Evolutionary conservation across 2,797 vertebrate genomes (phyloP).

Genomic region (Anguilla marmorata): DNA sequence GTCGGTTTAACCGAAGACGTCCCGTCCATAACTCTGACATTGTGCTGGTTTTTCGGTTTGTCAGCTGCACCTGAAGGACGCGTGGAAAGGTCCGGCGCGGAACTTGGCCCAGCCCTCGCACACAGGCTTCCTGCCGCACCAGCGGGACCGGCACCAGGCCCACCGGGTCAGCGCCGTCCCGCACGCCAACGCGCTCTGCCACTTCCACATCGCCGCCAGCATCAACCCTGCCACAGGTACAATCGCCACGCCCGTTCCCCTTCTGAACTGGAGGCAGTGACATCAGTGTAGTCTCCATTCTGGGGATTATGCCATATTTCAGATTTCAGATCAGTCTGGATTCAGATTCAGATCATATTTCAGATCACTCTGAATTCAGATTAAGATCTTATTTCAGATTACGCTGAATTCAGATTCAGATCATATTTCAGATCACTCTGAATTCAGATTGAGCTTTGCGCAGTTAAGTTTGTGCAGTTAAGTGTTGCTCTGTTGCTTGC

Average conservation of each 20-base stretch:
- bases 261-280: background rate
- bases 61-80: conserved; percentile 81
- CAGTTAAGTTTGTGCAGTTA: too few relatives aligned
- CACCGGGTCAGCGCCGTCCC: conserved; percentile 74
- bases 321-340: background rate
- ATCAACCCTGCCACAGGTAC: conserved; percentile 98
- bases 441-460: too few relatives aligned
- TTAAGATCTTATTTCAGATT: too few relatives aligned
- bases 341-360: too few relatives aligned
- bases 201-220: conserved; percentile 98
- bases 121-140: conserved; percentile 81
- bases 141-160: conserved; percentile 81
- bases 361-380: too few relatives aligned
- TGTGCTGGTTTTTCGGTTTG: background rate
- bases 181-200: conserved; percentile 92
- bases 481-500: too few relatives aligned
- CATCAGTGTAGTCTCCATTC: too few relatives aligned
- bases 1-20: background rate
- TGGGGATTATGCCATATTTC: background rate
- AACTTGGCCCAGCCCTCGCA: conserved; percentile 78
- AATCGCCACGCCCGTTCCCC: background rate
- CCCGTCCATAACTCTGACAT: background rate
- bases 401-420: too few relatives aligned
- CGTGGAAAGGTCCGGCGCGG: conserved; percentile 73
- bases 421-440: too few relatives aligned